phyloP scores from a whole-genome alignment of 2,113 vertebrate genomes.

The Lathamus discolor region DNA sequence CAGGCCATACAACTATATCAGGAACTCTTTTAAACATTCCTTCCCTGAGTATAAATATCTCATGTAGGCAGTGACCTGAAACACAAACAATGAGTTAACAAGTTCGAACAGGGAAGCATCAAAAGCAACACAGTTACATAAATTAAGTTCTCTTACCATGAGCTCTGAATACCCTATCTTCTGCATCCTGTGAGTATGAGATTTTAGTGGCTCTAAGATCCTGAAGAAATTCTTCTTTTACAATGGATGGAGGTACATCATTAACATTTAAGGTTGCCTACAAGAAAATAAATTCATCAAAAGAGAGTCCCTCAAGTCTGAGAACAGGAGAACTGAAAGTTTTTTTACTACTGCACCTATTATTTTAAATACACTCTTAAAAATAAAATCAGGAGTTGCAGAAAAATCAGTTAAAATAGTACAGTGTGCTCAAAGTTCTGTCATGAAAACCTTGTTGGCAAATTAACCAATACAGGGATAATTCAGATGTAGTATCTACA shows the following conservation, averaged over 20 bases:
- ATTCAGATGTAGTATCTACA: background rate
- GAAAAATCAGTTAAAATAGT: background rate
- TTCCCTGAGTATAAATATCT: conserved; percentile 95
- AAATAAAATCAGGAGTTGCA: background rate
- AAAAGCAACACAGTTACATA: background rate
- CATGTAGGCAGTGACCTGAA: conserved; percentile 95
- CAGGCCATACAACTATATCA: conserved; percentile 95
- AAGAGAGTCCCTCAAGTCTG: background rate
- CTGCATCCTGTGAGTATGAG: conserved; percentile 87
- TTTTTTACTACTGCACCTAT: background rate
- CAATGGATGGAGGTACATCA: conserved; percentile 81
- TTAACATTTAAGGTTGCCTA: conserved; percentile 86
- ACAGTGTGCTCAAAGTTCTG: background rate
- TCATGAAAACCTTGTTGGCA: background rate
- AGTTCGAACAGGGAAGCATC: conserved; percentile 1
- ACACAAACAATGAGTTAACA: conserved; percentile 36
- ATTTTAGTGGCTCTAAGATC: conserved; percentile 88
- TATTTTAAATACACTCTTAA: background rate
- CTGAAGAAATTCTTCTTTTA: conserved; percentile 89
- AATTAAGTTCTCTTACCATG: conserved; percentile 82
- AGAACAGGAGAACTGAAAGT: background rate
- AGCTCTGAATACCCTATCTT: conserved; percentile 92
- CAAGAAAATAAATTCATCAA: conserved; percentile 37
- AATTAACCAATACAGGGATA: background rate
- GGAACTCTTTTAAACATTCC: conserved; percentile 91